Percentiles rank a stretch among this genome's conserved stretches.
Evolutionary conservation across 2,888 invertebrate genomes (phyloP).

Genomic region (Panorpa germanica): DNA sequence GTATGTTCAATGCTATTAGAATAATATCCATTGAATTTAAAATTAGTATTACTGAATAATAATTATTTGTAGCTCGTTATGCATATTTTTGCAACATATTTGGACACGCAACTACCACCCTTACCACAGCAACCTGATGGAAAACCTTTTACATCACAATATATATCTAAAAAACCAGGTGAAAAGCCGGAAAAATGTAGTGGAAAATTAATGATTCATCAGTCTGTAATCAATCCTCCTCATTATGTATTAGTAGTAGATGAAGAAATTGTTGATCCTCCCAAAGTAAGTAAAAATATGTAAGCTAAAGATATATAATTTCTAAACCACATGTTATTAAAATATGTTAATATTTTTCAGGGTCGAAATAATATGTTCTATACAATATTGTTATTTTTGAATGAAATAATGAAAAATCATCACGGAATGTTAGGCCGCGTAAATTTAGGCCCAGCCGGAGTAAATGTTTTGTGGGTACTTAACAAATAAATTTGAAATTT

Average conservation of each 20-base stretch:
- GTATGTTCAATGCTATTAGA: conserved; percentile 24
- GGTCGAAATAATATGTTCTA: conserved; percentile 82
- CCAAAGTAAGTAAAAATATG: conserved; percentile 29
- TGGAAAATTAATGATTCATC: conserved; percentile 38
- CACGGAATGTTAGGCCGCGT: conserved; percentile 59
- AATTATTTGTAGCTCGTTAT: conserved; percentile 45
- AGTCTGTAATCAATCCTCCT: conserved; percentile 43
- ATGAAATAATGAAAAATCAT: conserved; percentile 51
- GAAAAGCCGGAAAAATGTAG: conserved; percentile 27
- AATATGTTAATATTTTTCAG: conserved; percentile 22
- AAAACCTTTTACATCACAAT: conserved; percentile 30
- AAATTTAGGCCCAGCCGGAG: conserved; percentile 57
- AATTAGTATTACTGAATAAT: conserved; percentile 5
- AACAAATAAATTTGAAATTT: conserved; percentile 30
- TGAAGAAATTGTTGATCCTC: conserved; percentile 44
- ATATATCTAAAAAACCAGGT: conserved; percentile 25
- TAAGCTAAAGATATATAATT: conserved; percentile 5
- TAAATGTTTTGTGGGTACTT: conserved; percentile 72
- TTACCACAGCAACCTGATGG: conserved; percentile 45
- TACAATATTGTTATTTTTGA: conserved; percentile 63
- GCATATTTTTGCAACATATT: conserved; percentile 67
- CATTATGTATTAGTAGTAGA: conserved; percentile 49
- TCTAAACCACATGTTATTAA: background rate
- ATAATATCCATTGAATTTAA: conserved; percentile 1
- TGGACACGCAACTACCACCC: conserved; percentile 63